These are phyloP conservation scores for Sinopyrophorus schimmeli DNA, from an alignment of 2,888 invertebrate species.

Conservation along the genomic window DNA sequence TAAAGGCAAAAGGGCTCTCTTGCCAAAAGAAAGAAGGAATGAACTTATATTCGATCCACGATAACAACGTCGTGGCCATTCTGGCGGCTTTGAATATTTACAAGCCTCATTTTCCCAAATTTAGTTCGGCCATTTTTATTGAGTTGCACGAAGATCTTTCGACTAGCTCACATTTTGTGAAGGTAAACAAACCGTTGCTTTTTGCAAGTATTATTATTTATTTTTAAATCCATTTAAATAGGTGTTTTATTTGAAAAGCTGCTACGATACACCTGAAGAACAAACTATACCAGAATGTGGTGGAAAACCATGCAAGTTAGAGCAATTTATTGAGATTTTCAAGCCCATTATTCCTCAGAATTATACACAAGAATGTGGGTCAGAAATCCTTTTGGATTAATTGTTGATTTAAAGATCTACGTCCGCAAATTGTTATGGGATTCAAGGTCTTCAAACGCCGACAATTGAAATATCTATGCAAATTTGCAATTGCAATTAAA, in stretches of 20 bases:
- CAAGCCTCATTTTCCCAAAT: conserved; percentile 45
- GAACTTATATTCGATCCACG: conserved; percentile 49
- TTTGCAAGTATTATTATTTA: background rate
- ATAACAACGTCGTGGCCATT: conserved; percentile 45
- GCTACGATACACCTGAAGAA: conserved; percentile 31
- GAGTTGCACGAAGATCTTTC: conserved; percentile 40
- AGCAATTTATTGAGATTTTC: conserved; percentile 29
- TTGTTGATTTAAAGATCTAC: too few relatives aligned
- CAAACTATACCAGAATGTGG: conserved; percentile 40
- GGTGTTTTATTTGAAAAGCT: conserved; percentile 33
- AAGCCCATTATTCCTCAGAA: conserved; percentile 29
- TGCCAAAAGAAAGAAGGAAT: too few relatives aligned
- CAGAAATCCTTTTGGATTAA: conserved; percentile 28
- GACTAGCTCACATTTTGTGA: conserved; percentile 1
- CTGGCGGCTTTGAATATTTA: conserved; percentile 39
- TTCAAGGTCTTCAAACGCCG: too few relatives aligned
- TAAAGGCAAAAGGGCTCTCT: conserved; percentile 36
- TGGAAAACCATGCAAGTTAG: conserved; percentile 38
- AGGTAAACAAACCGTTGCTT: conserved; percentile 7
- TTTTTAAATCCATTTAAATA: conserved; percentile 14
- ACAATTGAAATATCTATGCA: too few relatives aligned
- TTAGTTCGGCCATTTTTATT: conserved; percentile 44
- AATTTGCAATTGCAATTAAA: too few relatives aligned
- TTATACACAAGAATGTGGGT: conserved; percentile 36
- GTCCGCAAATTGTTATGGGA: too few relatives aligned